phyloP scores from a whole-genome alignment of 2,113 vertebrate genomes.

The Dipodomys stephensi region DNA sequence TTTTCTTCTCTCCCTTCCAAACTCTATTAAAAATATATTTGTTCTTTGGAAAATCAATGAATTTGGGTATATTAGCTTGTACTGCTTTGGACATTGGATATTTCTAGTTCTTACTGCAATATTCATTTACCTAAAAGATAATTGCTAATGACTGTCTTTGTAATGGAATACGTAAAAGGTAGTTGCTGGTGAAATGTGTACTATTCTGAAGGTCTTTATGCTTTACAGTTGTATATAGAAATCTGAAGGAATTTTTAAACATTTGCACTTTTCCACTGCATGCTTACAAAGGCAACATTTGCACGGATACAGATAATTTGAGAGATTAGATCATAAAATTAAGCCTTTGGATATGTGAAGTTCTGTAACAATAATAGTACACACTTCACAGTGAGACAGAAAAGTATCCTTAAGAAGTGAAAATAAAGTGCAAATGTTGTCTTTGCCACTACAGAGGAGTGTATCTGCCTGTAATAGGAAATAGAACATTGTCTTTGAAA shows the following conservation, averaged over 20 bases:
- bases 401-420: background rate
- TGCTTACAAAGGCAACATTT: conserved; percentile 30
- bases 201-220: background rate
- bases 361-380: background rate
- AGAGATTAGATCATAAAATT: conserved; percentile 3
- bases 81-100: background rate
- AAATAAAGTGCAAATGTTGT: background rate
- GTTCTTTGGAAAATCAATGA: background rate
- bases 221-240: background rate
- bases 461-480: background rate
- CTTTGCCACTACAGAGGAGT: conserved; percentile 5
- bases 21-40: background rate
- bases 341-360: background rate
- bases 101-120: conserved; percentile 30
- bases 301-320: conserved; percentile 15
- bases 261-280: conserved; percentile 58
- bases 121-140: background rate
- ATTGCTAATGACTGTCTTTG: conserved; percentile 10
- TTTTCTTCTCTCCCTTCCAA: background rate
- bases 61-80: conserved; percentile 25
- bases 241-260: background rate
- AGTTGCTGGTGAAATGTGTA: background rate
- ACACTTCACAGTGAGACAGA: background rate
- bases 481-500: background rate
- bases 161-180: background rate